Base-by-base conservation (phyloP, 2,888 invertebrate species). In the Chymomyza amoena region DNA sequence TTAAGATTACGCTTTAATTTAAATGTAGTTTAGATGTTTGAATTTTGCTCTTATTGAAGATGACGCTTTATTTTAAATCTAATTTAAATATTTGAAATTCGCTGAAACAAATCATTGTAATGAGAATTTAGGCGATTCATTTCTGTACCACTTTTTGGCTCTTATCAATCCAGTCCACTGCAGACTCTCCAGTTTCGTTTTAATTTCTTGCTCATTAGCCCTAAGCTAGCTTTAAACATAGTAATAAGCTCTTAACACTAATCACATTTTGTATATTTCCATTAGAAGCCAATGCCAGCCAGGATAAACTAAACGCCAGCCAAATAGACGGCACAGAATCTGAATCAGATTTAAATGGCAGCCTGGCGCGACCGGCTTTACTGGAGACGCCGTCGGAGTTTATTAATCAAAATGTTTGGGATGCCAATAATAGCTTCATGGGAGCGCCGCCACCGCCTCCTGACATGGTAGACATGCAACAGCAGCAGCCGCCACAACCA, bases 301-400 rank as follows among this genome's bases (percentile, higher is more conserved):
- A 75, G 71, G 74, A 78, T 18, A 66, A 77, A 61, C 72, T 65
- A 65, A 68, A 52, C 65, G 54, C 18, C 66, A 72, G 28, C 62
- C 59, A 16, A 61, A 67, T 32, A 56, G 52, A 6, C 50, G 76
- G 78, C 32, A 67, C 64, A 50, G 78, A 75, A 20, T 72, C 71
- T n/a, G 78, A 87, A 18, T 32, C 74, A 15, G 87, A 80, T 63
- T 80, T 71, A 15, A 87, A 79, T 60, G 81, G 78, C 6, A 68
- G 81, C 57, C 71, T 78, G 6, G 60, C 72, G 16, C 84, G 89
- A 25, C 89, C 89, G n/a, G 89, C 89, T 45, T 69, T 90, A 61
- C 75, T 90, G 28, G 89, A 90, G 74, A 90, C 90, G 18, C 90
- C 90, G 20, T 64, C 82, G 13, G 90, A 91, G 57, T 90, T 89